phyloP scores from a whole-genome alignment of 2,888 invertebrate genomes.

The Torymus tubicola region DNA sequence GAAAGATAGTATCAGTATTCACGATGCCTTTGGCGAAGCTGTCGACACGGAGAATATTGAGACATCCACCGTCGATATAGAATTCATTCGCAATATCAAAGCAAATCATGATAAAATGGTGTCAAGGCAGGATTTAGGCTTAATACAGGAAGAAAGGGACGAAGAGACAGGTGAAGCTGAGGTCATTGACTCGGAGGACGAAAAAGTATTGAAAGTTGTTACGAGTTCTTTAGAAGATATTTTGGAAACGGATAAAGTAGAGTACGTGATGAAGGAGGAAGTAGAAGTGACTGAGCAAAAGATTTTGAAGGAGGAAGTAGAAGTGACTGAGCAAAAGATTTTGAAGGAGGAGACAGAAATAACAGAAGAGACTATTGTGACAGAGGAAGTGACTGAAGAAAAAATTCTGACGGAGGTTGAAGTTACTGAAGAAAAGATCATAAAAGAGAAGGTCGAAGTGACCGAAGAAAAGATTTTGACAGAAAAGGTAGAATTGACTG shows the following conservation, averaged over 20 bases:
- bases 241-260: slow-evolving; percentile 59
- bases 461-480: slow-evolving; percentile 9
- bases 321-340: slow-evolving; percentile 12
- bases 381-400: slow-evolving; percentile 38
- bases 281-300: slow-evolving; percentile 13
- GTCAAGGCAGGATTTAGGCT: slow-evolving; percentile 67
- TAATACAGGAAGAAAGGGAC: slow-evolving; percentile 70
- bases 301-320: slow-evolving; percentile 2
- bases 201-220: slow-evolving; percentile 56
- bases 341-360: slow-evolving; percentile 39
- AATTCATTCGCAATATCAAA: slow-evolving; percentile 62
- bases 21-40: slow-evolving; percentile 65
- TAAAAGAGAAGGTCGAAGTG: slow-evolving; percentile 38
- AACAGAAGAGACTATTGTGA: slow-evolving; percentile 12
- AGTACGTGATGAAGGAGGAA: slow-evolving; percentile 53
- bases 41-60: slow-evolving; percentile 63
- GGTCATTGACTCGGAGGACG: slow-evolving; percentile 59
- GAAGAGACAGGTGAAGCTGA: slow-evolving; percentile 56
- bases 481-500: slow-evolving; percentile 6
- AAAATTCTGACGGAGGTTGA: slow-evolving; percentile 6
- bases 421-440: no score
- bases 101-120: slow-evolving; percentile 59
- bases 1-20: slow-evolving; percentile 16
- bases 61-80: slow-evolving; percentile 62
- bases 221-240: slow-evolving; percentile 61